phyloP scores from a whole-genome alignment of 2,113 vertebrate species.

The Calypte anna region DNA sequence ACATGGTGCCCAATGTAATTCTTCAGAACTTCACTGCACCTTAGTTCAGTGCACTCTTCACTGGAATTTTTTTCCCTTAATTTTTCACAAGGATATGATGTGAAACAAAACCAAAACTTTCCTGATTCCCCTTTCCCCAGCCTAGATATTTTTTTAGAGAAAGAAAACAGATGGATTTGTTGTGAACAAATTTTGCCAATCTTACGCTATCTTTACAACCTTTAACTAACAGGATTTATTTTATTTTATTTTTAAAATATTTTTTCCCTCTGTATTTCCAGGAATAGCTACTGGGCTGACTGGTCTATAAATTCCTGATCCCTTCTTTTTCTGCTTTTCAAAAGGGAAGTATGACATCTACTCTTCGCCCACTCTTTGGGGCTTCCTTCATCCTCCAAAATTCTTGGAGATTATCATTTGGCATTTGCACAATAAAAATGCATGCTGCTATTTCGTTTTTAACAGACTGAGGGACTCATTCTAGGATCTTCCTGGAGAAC shows the following conservation, averaged over 20 bases:
- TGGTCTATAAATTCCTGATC: not conserved
- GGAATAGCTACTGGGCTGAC: not conserved
- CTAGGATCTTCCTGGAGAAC: not conserved
- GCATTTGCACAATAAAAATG: not conserved
- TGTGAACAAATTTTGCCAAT: not conserved
- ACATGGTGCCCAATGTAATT: not conserved
- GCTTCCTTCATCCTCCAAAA: not conserved
- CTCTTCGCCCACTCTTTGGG: not conserved
- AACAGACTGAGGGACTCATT: not conserved
- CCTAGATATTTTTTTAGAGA: not conserved
- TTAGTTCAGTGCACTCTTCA: not conserved
- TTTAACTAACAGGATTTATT: not conserved
- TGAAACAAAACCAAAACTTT: constrained; percentile 4
- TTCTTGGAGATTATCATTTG: not conserved
- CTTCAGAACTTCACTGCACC: not conserved
- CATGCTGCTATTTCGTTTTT: not conserved
- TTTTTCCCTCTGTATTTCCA: not conserved
- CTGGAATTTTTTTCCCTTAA: not conserved
- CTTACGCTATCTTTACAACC: not conserved
- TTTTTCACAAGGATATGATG: not conserved
- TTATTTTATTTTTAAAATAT: not conserved
- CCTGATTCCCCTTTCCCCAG: not conserved
- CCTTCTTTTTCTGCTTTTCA: not conserved
- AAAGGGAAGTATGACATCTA: not conserved
- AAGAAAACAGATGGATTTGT: constrained; percentile 5